Evolutionary conservation across 2,888 invertebrate species (phyloP), one percentile per base, ranked within the genome.

Genomic region (Drosophila tanythrix): DNA sequence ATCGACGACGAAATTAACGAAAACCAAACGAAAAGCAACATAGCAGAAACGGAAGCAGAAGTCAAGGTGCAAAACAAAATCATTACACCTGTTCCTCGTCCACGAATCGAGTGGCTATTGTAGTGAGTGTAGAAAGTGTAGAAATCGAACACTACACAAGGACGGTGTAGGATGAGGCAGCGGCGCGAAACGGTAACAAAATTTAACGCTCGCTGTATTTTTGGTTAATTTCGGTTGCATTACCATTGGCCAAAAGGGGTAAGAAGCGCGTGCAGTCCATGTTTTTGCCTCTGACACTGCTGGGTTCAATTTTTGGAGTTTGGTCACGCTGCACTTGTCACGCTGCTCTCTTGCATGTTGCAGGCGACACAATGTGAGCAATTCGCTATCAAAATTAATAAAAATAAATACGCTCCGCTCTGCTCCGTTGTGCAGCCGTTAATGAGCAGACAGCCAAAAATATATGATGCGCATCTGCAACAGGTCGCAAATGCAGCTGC

Each of bases 11-110:
- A 65, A 21, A 21, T 21, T 21, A 62, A 50, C 43, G 50, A 60
- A 48, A 40, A 62, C 58, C 62, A 70, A 75, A 79, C 48, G 27
- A 25, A 25, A 46, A 46, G 52, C 15, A 21, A 8, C 52, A n/a
- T 31, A 33, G 46, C 46, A 46, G 35, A 76, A 79, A 82, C 88
- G 84, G 87, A 87, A 84, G 81, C 83, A 78, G 65, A 81, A 88
- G 90, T 81, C 88, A 88, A 90, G 89, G 87, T 87, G 87, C 88
- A 89, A 86, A 74, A 72, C 70, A 75, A 90, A 87, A 91, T 90
- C 88, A 86, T 90, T 91, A 82, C 89, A 89, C 91, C 89, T 90
- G 89, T 90, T 88, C 77, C 86, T 86, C 85, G 21, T 13, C 38
- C 57, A 33, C 50, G 58, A 25, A 43, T 38, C 55, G 50, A 58